Conservation (phyloP, 23 tunicate genomes). For the Styela plicata region DNA sequence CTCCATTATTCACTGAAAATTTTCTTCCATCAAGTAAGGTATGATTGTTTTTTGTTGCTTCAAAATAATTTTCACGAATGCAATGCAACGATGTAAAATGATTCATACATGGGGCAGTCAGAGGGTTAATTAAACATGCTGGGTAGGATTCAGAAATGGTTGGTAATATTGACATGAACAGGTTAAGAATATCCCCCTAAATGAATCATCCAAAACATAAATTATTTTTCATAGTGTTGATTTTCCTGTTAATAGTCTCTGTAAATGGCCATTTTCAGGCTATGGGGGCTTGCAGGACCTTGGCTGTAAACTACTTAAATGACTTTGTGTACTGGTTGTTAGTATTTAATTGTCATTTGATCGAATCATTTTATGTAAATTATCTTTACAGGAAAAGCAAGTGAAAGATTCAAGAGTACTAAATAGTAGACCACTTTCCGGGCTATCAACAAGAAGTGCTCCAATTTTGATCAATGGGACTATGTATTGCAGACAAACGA, state of each 20-base stretch:
- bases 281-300: too few relatives aligned
- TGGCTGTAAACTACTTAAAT: too few relatives aligned
- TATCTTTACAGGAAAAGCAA: constrained; percentile 48
- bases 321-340: not conserved
- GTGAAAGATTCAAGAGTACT: not conserved
- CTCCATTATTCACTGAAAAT: constrained; percentile 72
- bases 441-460: constrained; percentile 84
- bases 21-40: constrained; percentile 64
- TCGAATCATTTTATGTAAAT: not conserved
- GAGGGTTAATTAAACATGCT: too few relatives aligned
- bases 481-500: constrained; percentile 81
- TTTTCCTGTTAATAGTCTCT: too few relatives aligned
- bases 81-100: too few relatives aligned
- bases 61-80: not conserved
- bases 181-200: too few relatives aligned
- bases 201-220: too few relatives aligned
- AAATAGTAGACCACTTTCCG: constrained; percentile 54
- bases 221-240: too few relatives aligned
- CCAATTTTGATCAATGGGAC: constrained; percentile 77
- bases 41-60: constrained; percentile 2
- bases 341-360: not conserved
- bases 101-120: too few relatives aligned
- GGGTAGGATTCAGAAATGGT: too few relatives aligned
- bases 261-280: too few relatives aligned
- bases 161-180: too few relatives aligned